Conservation (phyloP, 2,888 invertebrate genomes). For the Drosophila ustulata region DNA sequence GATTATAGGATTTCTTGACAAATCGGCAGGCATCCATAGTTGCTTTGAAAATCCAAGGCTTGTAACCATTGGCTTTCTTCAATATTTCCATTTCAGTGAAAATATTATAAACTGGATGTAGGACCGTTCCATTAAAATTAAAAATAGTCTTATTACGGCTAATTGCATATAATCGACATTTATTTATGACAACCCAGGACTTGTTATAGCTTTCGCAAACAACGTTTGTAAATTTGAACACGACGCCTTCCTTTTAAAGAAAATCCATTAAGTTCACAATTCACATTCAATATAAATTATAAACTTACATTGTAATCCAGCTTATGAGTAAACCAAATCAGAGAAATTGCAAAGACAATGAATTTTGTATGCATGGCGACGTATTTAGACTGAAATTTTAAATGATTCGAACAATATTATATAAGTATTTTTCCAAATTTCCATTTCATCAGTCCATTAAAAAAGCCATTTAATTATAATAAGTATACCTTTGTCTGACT, state of each 20-base stretch:
- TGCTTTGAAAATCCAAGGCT: conserved; percentile 30
- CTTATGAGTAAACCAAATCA: not conserved
- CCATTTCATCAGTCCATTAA: too few species aligned
- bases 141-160: conserved; percentile 11
- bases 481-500: too few species aligned
- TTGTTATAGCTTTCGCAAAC: conserved; percentile 21
- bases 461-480: too few species aligned
- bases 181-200: conserved; percentile 15
- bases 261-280: not conserved
- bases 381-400: not conserved
- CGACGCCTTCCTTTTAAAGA: not conserved
- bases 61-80: conserved; percentile 33
- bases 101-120: not conserved
- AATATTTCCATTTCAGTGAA: not conserved
- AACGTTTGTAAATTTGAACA: conserved; percentile 20
- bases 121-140: conserved; percentile 22
- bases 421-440: too few species aligned
- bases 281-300: not conserved
- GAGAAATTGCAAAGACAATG: too few species aligned
- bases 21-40: conserved; percentile 25
- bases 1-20: conserved; percentile 17
- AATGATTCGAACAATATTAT: too few species aligned
- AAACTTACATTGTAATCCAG: not conserved
- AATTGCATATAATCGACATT: conserved; percentile 32
- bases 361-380: not conserved